Evolutionary conservation across 2,888 invertebrate species (phyloP).

Genomic region (Heteromyza rotundicornis): DNA sequence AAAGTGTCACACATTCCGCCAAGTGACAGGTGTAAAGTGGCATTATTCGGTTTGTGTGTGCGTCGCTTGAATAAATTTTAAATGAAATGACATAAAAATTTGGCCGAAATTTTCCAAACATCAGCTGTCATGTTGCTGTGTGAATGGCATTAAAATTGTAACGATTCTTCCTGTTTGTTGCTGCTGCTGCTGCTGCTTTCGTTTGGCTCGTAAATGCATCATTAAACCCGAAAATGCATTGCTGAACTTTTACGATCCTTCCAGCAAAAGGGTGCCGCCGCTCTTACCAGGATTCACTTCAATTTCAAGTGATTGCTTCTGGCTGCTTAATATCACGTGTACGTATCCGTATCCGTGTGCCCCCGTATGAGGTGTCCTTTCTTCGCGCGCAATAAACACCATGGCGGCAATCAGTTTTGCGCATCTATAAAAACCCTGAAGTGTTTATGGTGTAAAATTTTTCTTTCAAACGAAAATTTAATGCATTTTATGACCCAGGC

Average conservation of each 20-base stretch:
- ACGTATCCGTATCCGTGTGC: no score
- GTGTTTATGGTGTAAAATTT: conserved; percentile 26
- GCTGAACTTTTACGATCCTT: conserved; percentile 50
- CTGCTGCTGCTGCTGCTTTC: conserved; percentile 18
- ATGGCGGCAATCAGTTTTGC: conserved; percentile 21
- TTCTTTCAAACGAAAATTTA: conserved; percentile 23
- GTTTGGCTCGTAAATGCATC: conserved; percentile 55
- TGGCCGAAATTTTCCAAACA: no score
- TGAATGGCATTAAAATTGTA: conserved; percentile 49
- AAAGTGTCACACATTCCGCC: no score
- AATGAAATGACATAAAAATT: neutral
- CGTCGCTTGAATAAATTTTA: neutral
- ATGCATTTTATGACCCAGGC: conserved; percentile 22
- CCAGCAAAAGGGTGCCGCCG: conserved; percentile 22
- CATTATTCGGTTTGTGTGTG: no score
- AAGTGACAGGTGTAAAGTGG: no score
- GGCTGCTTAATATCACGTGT: no score
- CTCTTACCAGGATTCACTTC: conserved; percentile 21
- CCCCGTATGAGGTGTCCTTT: no score
- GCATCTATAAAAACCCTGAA: conserved; percentile 21
- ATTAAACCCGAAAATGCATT: conserved; percentile 55
- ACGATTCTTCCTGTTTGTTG: conserved; percentile 36
- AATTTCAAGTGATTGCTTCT: conserved; percentile 4
- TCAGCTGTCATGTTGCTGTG: conserved; percentile 45
- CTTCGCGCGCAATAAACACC: neutral